phyloP scores from a whole-genome alignment of 2,797 vertebrate species.

The Myotis vivesi region DNA sequence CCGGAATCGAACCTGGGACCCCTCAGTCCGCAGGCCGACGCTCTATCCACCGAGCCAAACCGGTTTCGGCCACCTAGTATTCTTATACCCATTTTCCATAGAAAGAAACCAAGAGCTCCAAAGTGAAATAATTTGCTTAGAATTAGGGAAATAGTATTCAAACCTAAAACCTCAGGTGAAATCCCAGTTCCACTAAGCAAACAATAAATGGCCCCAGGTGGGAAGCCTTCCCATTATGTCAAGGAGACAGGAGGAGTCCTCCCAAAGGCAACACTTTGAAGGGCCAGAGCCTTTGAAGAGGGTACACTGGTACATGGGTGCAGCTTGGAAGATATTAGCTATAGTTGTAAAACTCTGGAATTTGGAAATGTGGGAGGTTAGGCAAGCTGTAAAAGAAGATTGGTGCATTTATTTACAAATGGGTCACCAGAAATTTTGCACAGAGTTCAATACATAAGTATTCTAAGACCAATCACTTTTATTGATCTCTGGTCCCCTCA shows the following conservation, averaged over 20 bases:
- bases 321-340: not conserved
- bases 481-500: not conserved
- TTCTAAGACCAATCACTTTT: not conserved
- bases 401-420: not conserved
- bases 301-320: fast-evolving
- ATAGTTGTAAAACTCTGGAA: not conserved
- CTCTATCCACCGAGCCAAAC: too few relatives aligned
- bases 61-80: too few relatives aligned
- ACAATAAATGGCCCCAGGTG: not conserved
- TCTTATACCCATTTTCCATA: not conserved
- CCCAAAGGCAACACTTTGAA: not conserved
- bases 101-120: not conserved
- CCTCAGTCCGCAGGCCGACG: too few relatives aligned
- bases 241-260: not conserved
- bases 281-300: not conserved
- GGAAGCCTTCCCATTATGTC: fast-evolving
- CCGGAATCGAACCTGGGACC: too few relatives aligned
- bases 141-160: not conserved
- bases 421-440: not conserved
- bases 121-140: not conserved
- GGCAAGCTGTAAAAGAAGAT: not conserved
- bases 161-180: not conserved
- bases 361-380: not conserved
- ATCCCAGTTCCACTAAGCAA: not conserved
- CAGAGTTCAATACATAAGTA: not conserved